phyloP scores from a whole-genome alignment of 1,140 invertebrate species.

The Drosophila baimaii region DNA sequence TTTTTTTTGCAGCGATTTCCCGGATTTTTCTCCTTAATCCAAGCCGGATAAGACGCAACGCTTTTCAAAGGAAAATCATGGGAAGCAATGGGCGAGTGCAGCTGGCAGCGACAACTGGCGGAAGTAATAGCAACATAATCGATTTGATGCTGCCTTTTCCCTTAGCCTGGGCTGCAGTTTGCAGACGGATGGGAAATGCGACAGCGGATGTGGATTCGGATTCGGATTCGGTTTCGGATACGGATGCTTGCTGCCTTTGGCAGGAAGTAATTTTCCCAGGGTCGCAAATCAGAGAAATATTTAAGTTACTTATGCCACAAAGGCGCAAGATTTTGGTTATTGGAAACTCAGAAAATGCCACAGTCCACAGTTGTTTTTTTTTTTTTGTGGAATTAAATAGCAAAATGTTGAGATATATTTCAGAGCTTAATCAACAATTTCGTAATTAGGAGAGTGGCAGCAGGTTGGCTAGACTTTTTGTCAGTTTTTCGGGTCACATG shows the following conservation, averaged over 20 bases:
- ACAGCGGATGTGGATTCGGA: slow-evolving; percentile 21
- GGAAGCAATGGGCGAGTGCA: slow-evolving; percentile 42
- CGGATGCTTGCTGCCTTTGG: slow-evolving; percentile 46
- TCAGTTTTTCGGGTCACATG: slow-evolving; percentile 12
- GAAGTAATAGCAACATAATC: slow-evolving; percentile 82
- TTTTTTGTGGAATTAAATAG: neutral
- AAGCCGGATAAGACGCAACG: neutral
- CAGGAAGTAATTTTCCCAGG: slow-evolving; percentile 74
- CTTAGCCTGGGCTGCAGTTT: slow-evolving; percentile 59
- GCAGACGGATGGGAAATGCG: slow-evolving; percentile 56
- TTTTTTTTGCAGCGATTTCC: neutral
- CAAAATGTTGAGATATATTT: neutral
- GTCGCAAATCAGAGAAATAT: slow-evolving; percentile 53
- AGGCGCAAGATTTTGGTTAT: slow-evolving; percentile 20
- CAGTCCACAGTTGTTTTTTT: too few species aligned
- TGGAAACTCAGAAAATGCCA: too few species aligned
- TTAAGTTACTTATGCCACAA: slow-evolving; percentile 24
- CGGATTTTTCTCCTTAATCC: slow-evolving; percentile 1
- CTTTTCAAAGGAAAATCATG: slow-evolving; percentile 25
- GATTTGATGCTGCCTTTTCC: slow-evolving; percentile 64
- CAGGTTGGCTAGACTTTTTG: slow-evolving; percentile 1
- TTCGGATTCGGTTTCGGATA: slow-evolving; percentile 33
- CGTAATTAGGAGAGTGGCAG: neutral
- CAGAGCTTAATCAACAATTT: neutral
- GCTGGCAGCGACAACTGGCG: slow-evolving; percentile 73